Evolutionary conservation across 2,113 vertebrate species (phyloP).

Genomic region (Pitta sordida): DNA sequence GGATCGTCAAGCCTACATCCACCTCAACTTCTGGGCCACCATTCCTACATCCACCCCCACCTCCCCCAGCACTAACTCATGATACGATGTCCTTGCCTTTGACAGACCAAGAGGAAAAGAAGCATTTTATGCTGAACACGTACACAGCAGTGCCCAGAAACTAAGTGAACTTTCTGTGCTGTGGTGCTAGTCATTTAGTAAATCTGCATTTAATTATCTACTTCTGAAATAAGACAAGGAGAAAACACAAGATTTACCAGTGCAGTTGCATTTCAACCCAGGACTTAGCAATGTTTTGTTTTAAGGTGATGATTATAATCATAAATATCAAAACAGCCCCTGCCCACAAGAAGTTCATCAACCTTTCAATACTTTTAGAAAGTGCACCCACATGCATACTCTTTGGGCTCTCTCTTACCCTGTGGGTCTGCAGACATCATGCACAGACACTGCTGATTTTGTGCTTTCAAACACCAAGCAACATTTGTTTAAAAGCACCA

Average conservation of each 20-base stretch:
- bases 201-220: slow-evolving; percentile 46
- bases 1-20: slow-evolving; percentile 16
- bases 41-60: slow-evolving; percentile 11
- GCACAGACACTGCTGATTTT: not conserved
- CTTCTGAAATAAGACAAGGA: slow-evolving; percentile 3
- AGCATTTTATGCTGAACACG: slow-evolving; percentile 45
- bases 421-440: not conserved
- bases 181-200: slow-evolving; percentile 7
- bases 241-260: slow-evolving; percentile 12
- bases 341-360: not conserved
- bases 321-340: not conserved
- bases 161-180: not conserved
- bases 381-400: fast-evolving
- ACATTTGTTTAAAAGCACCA: not conserved
- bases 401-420: not conserved
- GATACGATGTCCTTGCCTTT: slow-evolving; percentile 10
- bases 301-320: not conserved
- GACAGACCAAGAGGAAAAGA: not conserved
- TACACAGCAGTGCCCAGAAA: slow-evolving; percentile 21
- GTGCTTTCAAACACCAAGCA: not conserved
- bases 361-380: not conserved
- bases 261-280: not conserved
- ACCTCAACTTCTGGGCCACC: slow-evolving; percentile 52
- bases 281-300: not conserved
- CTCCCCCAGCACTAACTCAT: not conserved